phyloP scores from a whole-genome alignment of 2,888 invertebrate species.

The Thecophora atra region DNA sequence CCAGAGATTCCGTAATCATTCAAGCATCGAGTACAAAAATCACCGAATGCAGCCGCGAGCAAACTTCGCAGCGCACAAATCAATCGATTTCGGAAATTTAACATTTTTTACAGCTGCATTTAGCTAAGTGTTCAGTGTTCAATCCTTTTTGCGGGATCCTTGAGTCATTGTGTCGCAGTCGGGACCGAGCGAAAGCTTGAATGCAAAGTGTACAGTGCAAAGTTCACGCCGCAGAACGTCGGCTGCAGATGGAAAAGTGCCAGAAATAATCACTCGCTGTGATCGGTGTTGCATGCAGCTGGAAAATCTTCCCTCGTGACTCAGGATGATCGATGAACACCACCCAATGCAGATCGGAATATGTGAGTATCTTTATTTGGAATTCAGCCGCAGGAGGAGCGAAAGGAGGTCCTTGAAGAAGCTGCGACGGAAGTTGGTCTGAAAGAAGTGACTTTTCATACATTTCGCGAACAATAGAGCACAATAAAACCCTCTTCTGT shows the following conservation, averaged over 20 bases:
- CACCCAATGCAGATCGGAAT: slow-evolving; percentile 63
- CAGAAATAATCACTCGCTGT: too few relatives aligned
- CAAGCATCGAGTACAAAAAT: slow-evolving; percentile 58
- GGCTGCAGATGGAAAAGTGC: too few relatives aligned
- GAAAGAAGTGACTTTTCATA: too few relatives aligned
- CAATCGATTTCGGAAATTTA: slow-evolving; percentile 33
- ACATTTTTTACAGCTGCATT: neutral
- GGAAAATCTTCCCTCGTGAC: neutral
- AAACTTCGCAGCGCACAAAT: neutral
- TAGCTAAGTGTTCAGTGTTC: too few relatives aligned
- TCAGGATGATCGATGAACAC: slow-evolving; percentile 62
- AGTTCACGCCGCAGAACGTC: too few relatives aligned
- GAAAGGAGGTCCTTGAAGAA: too few relatives aligned
- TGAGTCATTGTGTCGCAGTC: too few relatives aligned
- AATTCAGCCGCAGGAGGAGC: too few relatives aligned
- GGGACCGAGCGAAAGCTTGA: neutral
- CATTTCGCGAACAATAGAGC: too few relatives aligned
- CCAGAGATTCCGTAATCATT: slow-evolving; percentile 64
- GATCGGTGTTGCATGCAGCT: neutral
- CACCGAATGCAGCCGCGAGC: neutral
- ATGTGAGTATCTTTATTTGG: slow-evolving; percentile 58
- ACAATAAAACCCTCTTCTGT: too few relatives aligned
- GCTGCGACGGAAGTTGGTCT: too few relatives aligned
- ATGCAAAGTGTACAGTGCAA: neutral
- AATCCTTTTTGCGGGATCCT: too few relatives aligned